A percentile compares a stretch with the other conserved stretches of the same genome.
Evolutionary conservation across 2,113 vertebrate species (phyloP).

Genomic region (Barbus barbus): DNA sequence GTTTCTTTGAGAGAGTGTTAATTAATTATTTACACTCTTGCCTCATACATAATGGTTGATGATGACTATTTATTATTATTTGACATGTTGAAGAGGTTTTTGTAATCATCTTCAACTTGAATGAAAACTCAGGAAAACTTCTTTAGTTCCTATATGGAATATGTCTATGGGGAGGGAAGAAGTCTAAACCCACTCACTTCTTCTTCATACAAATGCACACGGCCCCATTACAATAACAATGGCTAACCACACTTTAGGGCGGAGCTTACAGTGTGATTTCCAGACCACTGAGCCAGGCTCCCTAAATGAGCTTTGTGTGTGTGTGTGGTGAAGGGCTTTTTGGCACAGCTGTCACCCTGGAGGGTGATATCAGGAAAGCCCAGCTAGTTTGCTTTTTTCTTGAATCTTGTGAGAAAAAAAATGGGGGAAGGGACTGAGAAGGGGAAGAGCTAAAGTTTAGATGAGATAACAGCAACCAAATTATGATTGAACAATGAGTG

Average conservation of each 20-base stretch:
- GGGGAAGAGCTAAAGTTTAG: constrained; percentile 28
- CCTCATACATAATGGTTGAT: neutral
- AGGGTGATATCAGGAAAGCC: constrained; percentile 68
- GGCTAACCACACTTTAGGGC: constrained; percentile 80
- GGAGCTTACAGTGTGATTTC: constrained; percentile 74
- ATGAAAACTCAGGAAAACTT: neutral
- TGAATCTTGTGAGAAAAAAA: constrained; percentile 49
- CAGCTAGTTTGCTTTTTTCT: constrained; percentile 55
- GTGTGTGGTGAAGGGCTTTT: constrained; percentile 44
- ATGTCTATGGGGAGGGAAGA: neutral
- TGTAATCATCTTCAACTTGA: neutral
- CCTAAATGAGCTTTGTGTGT: constrained; percentile 74
- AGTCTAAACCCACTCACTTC: constrained; percentile 30
- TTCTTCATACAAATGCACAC: constrained; percentile 22
- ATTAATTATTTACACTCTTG: constrained; percentile 14
- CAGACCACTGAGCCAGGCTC: constrained; percentile 76
- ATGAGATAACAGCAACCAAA: neutral
- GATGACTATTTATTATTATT: constrained; percentile 4
- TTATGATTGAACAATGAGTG: neutral
- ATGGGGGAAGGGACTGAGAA: constrained; percentile 2
- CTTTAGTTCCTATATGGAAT: neutral
- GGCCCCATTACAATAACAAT: constrained; percentile 80
- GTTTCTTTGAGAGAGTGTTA: neutral
- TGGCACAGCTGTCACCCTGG: constrained; percentile 79
- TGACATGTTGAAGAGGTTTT: neutral